Base-by-base conservation (phyloP, 1,140 invertebrate species). In the Bombus confusus region DNA sequence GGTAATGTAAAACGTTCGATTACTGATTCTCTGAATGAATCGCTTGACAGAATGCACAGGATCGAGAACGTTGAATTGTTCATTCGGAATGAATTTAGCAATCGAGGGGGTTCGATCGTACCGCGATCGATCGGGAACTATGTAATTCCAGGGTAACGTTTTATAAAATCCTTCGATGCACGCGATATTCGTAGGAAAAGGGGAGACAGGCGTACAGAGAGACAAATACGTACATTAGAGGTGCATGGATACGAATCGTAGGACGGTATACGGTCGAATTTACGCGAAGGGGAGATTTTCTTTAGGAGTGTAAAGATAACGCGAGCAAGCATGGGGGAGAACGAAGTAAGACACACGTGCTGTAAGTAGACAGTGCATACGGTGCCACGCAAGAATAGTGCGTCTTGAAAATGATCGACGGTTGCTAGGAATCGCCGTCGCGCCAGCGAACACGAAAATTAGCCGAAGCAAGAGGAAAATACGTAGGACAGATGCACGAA, bases 81-180 rank as follows among this genome's bases (percentile, higher is more conserved):
- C 6, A 52, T 52, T 52, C 18, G 47, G 18, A 52, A 22, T 8
- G 18, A 52, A 52, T 52, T 52, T 15, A 52, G 1, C 47, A 8
- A 52, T 52, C 2, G 59, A 25, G 59, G 22, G 34, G 12, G 12
- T 9, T 76, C 41, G n/a, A 64, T 62, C 43, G 52, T 68, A 39
- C 69, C 86, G 77, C 71, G 83, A 75, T 82, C 79, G 87, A 75
- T 89, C 83, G 68, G 59, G 78, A 72, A 62, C 52, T 73, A 79
- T 43, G 80, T 80, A 85, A 87, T 73, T 86, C 79, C 82, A 89
- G 87, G 88, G 86, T 87, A 84, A 91, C 69, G 88, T 87, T 90
- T 86, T 86, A 78, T 86, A 78, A 83, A 84, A 83, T 75, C 57
- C 37, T 37, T 57, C 25, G 68, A 39, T 28, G 68, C 68, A 39